Evolutionary conservation across 2,888 invertebrate species (phyloP), one percentile per base, ranked within the genome.

Genomic region (Sphinx pinastri): DNA sequence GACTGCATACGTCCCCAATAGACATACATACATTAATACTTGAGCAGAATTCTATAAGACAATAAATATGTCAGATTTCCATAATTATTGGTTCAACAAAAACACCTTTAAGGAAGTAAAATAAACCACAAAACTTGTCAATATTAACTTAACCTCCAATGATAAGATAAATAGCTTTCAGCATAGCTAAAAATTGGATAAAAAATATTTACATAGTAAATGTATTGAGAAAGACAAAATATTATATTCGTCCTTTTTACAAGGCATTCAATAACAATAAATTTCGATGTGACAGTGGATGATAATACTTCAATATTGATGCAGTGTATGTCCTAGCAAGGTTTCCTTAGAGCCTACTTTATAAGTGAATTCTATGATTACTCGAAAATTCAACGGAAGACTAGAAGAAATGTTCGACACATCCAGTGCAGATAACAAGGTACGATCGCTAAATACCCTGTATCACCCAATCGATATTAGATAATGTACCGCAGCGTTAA

Each of bases 111-210:
- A 45, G n/a, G 31, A 58, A 47, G 60, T 45, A 45, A 60, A 16
- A 16, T 38, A 47, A 16, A 63, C 16, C 45, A 25, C 12, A 19
- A 59, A 59, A 13, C 8, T 16, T 19, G 47, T 47, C 49, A 63
- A 63, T 49, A 49, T 49, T 49, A 63, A 19, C 13, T 19, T 63
- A 63, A 49, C 63, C 63, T 63, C 13, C 19, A 19, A 19, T 16
- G 13, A 49, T 63, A 60, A 60, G 63, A 49, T 19, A 49, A 19
- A 19, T 49, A 47, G 16, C 11, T 10, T 55, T 25, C 16, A 60
- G 60, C 16, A 8, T 59, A 38, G 10, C 12, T 1, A 47, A 38
- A 11, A 10, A 10, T 16, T 6, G 45, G n/a, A 1, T 47, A n/a
- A 47, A 47, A 60, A 7, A 60, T 16, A 47, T 19, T 19, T 45